These are phyloP conservation scores for human DNA, from an alignment of 2,113 vertebrate species.

Conservation along the genomic window GRCh38 chr2:105796001-105796500, in stretches of 20 bases:
- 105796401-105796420: background rate
- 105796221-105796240: rapidly evolving
- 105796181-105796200: too few species aligned
- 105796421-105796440: background rate
- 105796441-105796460: background rate
- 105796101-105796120: background rate
- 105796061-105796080: background rate
- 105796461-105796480: background rate
- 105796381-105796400: background rate
- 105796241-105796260: background rate
- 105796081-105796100: background rate
- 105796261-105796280: background rate
- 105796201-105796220: background rate
- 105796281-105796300: background rate
- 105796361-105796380: background rate
- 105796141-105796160: background rate
- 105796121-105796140: rapidly evolving
- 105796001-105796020: background rate
- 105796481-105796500: background rate
- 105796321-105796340: rapidly evolving
- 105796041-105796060: background rate
- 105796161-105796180: too few species aligned
- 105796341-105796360: background rate
- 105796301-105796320: background rate
- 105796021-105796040: background rate